Conservation (phyloP, 2,888 invertebrate genomes). For the Noctua janthe region DNA sequence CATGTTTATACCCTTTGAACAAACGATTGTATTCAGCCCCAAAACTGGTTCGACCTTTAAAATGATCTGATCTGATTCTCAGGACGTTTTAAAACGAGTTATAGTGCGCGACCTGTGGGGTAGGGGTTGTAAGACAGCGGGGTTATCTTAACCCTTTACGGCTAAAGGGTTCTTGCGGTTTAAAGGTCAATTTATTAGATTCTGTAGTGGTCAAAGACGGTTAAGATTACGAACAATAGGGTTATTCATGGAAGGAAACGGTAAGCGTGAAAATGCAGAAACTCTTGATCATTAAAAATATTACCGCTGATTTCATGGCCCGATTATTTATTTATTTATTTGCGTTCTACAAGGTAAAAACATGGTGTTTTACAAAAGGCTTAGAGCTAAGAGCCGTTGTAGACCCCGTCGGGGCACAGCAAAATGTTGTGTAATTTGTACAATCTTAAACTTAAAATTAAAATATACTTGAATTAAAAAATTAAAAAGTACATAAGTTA, state of each 20-base stretch:
- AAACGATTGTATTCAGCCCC: conserved; percentile 42
- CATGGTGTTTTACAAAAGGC: no score
- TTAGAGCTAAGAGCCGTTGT: no score
- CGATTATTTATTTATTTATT: no score
- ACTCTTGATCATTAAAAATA: not conserved
- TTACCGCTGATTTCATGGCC: not conserved
- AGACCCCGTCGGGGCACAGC: no score
- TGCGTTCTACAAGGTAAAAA: no score
- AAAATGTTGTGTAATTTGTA: no score
- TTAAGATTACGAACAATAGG: not conserved
- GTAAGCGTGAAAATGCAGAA: not conserved
- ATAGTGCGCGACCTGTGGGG: conserved; percentile 40
- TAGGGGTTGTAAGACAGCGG: conserved; percentile 26
- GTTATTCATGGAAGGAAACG: not conserved
- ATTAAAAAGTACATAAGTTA: not conserved
- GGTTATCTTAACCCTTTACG: conserved; percentile 28
- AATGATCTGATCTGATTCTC: conserved; percentile 51
- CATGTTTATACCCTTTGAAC: conserved; percentile 54
- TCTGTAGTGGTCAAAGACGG: conserved; percentile 13
- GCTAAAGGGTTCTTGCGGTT: conserved; percentile 28
- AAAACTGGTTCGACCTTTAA: conserved; percentile 55
- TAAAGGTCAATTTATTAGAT: conserved; percentile 22
- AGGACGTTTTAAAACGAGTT: conserved; percentile 53
- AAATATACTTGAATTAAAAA: no score
- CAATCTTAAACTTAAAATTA: no score